Conservation (phyloP, 2,888 invertebrate genomes). For the Danaus chrysippus region DNA sequence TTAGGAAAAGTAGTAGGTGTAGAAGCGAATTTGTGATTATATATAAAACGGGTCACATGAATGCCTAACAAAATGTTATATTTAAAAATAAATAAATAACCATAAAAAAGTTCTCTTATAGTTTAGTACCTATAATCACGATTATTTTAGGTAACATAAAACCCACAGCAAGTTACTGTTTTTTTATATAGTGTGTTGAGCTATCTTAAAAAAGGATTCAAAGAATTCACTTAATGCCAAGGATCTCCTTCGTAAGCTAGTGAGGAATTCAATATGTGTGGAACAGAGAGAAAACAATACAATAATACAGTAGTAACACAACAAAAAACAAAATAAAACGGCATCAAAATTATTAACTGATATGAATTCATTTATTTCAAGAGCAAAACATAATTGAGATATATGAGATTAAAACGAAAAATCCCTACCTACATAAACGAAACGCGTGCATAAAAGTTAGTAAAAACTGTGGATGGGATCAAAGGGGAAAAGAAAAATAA, state of each 20-base stretch:
- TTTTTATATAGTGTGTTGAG: conserved; percentile 9
- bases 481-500: conserved; percentile 43
- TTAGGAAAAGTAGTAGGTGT: no score
- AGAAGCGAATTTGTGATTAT: no score
- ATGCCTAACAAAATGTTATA: background rate
- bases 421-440: conserved; percentile 15
- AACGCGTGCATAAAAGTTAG: conserved; percentile 15
- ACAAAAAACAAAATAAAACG: no score
- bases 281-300: conserved; percentile 55
- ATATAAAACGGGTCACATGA: no score
- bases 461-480: conserved; percentile 28
- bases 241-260: conserved; percentile 41
- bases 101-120: background rate
- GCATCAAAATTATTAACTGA: no score
- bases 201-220: conserved; percentile 23
- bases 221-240: conserved; percentile 30
- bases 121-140: background rate
- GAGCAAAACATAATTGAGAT: no score
- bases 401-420: conserved; percentile 15
- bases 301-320: conserved; percentile 42
- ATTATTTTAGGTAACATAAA: no score
- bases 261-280: conserved; percentile 69
- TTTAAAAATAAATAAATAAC: background rate
- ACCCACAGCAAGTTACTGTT: no score
- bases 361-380: no score